phyloP scores from a whole-genome alignment of 2,797 vertebrate species.

The Characodon lateralis region DNA sequence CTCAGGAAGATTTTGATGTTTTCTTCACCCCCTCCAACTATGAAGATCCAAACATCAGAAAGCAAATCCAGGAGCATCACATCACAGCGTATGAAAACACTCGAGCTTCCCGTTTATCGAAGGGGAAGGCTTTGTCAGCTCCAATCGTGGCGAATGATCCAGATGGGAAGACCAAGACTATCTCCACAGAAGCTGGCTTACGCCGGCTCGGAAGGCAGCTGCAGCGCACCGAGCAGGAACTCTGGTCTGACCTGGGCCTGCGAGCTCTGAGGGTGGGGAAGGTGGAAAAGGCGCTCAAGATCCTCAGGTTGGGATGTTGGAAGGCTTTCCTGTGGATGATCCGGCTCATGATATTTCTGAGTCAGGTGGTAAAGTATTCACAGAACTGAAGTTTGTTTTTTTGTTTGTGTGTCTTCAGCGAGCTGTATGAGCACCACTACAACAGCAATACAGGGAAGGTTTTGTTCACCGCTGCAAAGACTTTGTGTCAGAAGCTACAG shows the following conservation, averaged over 20 bases:
- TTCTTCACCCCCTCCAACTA: conserved; percentile 89
- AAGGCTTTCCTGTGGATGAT: neutral
- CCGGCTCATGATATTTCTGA: neutral
- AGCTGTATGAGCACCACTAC: conserved; percentile 83
- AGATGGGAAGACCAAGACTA: conserved; percentile 69
- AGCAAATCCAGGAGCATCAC: conserved; percentile 85
- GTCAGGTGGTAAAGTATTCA: neutral
- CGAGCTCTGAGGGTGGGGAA: conserved; percentile 85
- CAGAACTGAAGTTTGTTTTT: neutral
- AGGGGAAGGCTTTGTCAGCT: conserved; percentile 35
- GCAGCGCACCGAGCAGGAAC: conserved; percentile 83
- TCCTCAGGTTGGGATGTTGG: conserved; percentile 84
- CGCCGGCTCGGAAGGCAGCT: conserved; percentile 86
- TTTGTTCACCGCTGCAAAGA: conserved; percentile 87
- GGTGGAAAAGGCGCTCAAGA: conserved; percentile 85
- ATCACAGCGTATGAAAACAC: conserved; percentile 84
- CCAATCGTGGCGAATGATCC: conserved; percentile 56
- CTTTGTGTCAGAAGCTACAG: conserved; percentile 90
- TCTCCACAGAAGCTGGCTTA: conserved; percentile 78
- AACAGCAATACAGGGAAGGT: conserved; percentile 84
- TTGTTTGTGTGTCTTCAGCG: conserved; percentile 57
- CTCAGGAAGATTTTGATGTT: conserved; percentile 90
- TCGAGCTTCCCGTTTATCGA: conserved; percentile 53
- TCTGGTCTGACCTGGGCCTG: conserved; percentile 86
- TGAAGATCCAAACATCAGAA: conserved; percentile 78